Conservation (phyloP, 2,888 invertebrate species). For the Drosophila prostipennis region DNA sequence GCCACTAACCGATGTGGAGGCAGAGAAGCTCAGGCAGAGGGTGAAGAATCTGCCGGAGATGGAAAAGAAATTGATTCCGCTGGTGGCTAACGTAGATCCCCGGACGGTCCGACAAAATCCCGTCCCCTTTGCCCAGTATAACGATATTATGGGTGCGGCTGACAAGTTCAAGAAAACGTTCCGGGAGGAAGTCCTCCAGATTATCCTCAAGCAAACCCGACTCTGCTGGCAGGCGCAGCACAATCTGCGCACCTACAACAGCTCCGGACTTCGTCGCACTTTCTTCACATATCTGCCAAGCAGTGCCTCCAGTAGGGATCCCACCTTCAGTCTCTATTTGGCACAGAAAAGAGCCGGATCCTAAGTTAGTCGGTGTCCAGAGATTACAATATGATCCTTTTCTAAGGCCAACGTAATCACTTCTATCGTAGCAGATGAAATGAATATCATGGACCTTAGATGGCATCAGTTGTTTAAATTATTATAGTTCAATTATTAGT, state of each 20-base stretch:
- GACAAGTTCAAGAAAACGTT: not conserved
- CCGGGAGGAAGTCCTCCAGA: constrained; percentile 9
- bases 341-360: not conserved
- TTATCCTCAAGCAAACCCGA: constrained; percentile 13
- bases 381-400: too few relatives aligned
- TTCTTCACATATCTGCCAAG: constrained; percentile 35
- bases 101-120: not conserved
- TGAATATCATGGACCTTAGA: not conserved
- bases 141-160: not conserved
- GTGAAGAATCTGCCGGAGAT: not conserved
- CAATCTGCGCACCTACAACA: constrained; percentile 1
- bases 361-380: too few relatives aligned
- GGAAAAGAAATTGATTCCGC: not conserved
- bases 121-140: not conserved
- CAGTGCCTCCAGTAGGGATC: not conserved
- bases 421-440: not conserved
- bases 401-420: not conserved
- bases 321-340: constrained; percentile 5
- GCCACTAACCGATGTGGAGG: not conserved
- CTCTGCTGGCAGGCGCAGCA: constrained; percentile 19
- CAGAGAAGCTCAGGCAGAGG: not conserved
- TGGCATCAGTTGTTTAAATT: not conserved
- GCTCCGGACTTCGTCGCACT: not conserved
- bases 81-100: not conserved
- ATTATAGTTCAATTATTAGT: too few relatives aligned